These are phyloP conservation scores for Syrphus vitripennis DNA, from an alignment of 2,888 invertebrate species.

Conservation along the genomic window DNA sequence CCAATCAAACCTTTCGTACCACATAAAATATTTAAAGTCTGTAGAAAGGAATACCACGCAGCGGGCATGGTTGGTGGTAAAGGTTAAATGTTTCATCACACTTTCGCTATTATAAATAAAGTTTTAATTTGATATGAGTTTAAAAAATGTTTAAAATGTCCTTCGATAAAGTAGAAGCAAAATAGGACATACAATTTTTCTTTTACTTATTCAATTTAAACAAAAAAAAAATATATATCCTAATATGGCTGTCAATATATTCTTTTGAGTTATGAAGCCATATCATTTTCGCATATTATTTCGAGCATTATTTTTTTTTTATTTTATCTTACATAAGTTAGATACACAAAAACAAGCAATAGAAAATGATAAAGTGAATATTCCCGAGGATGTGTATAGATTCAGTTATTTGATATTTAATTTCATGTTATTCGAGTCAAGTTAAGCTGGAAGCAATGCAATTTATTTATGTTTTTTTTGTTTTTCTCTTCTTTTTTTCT, in stretches of 20 bases:
- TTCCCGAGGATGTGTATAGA: neutral
- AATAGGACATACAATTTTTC: too few relatives aligned
- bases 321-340: neutral
- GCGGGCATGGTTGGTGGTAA: too few relatives aligned
- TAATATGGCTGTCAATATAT: neutral
- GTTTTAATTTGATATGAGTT: too few relatives aligned
- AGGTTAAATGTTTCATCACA: too few relatives aligned
- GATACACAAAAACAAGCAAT: neutral
- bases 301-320: too few relatives aligned
- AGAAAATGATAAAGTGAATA: neutral
- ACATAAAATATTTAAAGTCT: too few relatives aligned
- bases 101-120: too few relatives aligned
- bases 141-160: too few relatives aligned
- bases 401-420: constrained; percentile 31
- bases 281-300: neutral
- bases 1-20: too few relatives aligned
- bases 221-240: neutral
- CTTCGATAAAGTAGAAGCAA: too few relatives aligned
- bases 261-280: neutral
- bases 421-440: neutral
- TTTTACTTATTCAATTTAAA: neutral
- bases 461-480: neutral
- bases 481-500: too few relatives aligned
- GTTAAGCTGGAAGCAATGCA: constrained; percentile 4
- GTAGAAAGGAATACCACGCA: too few relatives aligned